Conservation (phyloP, 2,888 invertebrate species). For the Calameuta idolon region DNA sequence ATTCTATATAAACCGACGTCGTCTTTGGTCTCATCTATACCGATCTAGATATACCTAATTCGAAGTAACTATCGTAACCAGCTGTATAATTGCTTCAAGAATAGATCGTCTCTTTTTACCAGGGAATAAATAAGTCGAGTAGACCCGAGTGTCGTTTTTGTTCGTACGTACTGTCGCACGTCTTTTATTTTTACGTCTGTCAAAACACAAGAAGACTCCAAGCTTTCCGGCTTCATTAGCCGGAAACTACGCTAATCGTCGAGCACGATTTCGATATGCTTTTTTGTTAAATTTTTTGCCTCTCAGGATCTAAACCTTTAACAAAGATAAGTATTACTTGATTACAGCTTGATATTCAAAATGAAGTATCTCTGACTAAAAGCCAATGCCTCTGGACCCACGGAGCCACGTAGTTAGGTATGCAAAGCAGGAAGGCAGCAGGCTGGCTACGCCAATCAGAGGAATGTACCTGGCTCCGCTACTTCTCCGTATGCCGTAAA, state of each 20-base stretch:
- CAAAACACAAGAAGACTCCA: neutral
- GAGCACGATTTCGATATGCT: neutral
- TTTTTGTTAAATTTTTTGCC: neutral
- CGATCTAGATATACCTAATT: neutral
- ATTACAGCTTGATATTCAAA: constrained; percentile 22
- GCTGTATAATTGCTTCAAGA: neutral
- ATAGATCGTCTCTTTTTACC: neutral
- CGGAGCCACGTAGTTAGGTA: constrained; percentile 51
- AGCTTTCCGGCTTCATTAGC: neutral
- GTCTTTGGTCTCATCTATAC: neutral
- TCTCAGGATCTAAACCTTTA: neutral
- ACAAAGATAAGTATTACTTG: neutral
- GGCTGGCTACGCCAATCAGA: constrained; percentile 50
- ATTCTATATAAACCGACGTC: neutral
- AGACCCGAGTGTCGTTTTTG: neutral
- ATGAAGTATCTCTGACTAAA: constrained; percentile 6
- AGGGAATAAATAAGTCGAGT: neutral
- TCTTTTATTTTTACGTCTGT: neutral
- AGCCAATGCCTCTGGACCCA: constrained; percentile 30
- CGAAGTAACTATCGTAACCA: neutral
- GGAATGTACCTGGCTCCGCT: constrained; percentile 28
- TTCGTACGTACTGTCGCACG: neutral
- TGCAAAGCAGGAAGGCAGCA: constrained; percentile 50
- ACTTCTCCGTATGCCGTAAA: constrained; percentile 2
- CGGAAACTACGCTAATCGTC: neutral